These are phyloP conservation scores for Callopanchax toddi DNA, from an alignment of 2,113 vertebrate genomes.

Conservation along the genomic window DNA sequence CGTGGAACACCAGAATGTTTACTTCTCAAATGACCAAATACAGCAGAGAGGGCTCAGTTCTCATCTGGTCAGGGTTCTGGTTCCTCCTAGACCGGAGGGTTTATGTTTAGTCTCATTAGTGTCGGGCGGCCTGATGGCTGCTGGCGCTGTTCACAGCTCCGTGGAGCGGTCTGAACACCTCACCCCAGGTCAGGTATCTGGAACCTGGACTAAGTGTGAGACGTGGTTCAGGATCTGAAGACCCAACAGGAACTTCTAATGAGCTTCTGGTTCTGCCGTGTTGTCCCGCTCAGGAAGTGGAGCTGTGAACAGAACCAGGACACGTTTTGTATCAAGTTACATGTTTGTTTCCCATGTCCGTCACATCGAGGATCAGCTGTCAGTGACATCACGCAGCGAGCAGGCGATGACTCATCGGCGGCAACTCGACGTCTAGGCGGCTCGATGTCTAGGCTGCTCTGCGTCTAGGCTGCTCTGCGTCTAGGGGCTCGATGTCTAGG, in stretches of 20 bases:
- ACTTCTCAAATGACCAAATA: slow-evolving; percentile 37
- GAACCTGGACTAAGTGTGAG: too few species aligned
- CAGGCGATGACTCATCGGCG: neutral
- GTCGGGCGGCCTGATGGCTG: too few species aligned
- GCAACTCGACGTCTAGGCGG: too few species aligned
- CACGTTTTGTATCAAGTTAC: slow-evolving; percentile 21
- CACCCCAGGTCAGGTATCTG: too few species aligned
- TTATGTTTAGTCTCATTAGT: too few species aligned
- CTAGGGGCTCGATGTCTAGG: too few species aligned
- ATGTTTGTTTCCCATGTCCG: slow-evolving; percentile 2
- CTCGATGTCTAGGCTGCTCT: too few species aligned
- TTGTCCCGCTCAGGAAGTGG: slow-evolving; percentile 23
- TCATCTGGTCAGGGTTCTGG: slow-evolving; percentile 45
- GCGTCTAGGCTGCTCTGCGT: too few species aligned
- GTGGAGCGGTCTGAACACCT: slow-evolving; percentile 19
- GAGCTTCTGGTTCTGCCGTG: neutral
- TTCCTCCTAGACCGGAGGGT: too few species aligned
- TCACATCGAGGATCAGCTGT: slow-evolving; percentile 14
- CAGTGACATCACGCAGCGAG: slow-evolving; percentile 32
- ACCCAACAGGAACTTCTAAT: too few species aligned
- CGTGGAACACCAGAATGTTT: slow-evolving; percentile 63
- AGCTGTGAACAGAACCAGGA: slow-evolving; percentile 32
- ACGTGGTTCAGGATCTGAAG: too few species aligned
- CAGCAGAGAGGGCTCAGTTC: slow-evolving; percentile 24
- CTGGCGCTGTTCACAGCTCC: slow-evolving; percentile 25